Conservation (phyloP, 2,797 vertebrate species). For the Pelochelys cantorii region DNA sequence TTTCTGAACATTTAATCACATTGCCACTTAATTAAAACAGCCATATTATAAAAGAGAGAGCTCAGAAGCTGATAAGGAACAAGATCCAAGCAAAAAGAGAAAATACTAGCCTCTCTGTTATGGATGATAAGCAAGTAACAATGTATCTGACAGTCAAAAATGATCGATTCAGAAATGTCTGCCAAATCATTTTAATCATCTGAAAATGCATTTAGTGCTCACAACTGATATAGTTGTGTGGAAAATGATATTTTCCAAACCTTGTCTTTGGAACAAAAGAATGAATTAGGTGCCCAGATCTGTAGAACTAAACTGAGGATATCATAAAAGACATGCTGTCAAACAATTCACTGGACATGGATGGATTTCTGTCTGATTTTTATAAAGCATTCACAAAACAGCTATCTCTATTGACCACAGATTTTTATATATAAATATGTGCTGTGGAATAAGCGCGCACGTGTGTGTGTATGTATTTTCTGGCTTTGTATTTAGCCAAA, state of each 20-base stretch:
- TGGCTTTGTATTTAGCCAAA: not conserved
- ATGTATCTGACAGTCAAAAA: constrained; percentile 36
- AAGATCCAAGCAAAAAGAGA: not conserved
- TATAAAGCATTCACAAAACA: not conserved
- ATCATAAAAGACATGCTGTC: not conserved
- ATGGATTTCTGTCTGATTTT: constrained; percentile 57
- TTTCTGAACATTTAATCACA: not conserved
- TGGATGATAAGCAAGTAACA: constrained; percentile 21
- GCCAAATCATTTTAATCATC: constrained; percentile 18
- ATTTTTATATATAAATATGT: too few species aligned
- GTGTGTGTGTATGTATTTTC: too few species aligned
- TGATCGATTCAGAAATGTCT: constrained; percentile 21
- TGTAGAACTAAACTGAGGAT: constrained; percentile 32
- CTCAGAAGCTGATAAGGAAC: not conserved
- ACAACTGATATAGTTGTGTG: not conserved
- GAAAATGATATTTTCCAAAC: constrained; percentile 35
- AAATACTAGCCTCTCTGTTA: constrained; percentile 34
- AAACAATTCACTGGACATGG: not conserved
- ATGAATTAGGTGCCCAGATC: constrained; percentile 9
- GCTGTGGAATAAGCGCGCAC: too few species aligned
- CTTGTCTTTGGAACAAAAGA: constrained; percentile 43
- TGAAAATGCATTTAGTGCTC: constrained; percentile 48
- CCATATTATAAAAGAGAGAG: constrained; percentile 17
- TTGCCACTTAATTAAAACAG: constrained; percentile 30
- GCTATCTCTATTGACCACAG: not conserved